Percentiles rank a stretch among this genome's conserved stretches.
Conservation (phyloP, 2,113 vertebrate species). For the Nanorana parkeri region DNA sequence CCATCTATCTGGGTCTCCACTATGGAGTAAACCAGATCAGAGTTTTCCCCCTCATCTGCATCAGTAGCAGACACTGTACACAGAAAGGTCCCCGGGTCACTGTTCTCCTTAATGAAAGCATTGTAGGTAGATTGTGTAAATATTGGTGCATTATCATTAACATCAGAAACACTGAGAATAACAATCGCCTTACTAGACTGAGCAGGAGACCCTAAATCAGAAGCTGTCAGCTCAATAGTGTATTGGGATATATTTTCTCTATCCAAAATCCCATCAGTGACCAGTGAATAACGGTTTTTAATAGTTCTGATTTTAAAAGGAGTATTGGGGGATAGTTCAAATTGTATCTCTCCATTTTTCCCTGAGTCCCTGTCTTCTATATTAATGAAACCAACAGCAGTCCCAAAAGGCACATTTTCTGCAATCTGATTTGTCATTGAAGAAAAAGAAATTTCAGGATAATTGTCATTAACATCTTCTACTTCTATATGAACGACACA, state of each 20-base stretch:
- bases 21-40: too few relatives aligned
- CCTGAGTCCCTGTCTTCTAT: constrained; percentile 67
- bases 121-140: constrained; percentile 76
- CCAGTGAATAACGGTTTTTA: too few relatives aligned
- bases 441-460: constrained; percentile 71
- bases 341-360: constrained; percentile 58
- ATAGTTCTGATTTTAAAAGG: too few relatives aligned
- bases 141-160: constrained; percentile 62
- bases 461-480: constrained; percentile 73
- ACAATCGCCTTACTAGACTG: constrained; percentile 68
- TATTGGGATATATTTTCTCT: constrained; percentile 38
- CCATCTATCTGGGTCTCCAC: too few relatives aligned
- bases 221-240: constrained; percentile 60
- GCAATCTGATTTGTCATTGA: constrained; percentile 62
- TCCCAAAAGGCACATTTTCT: constrained; percentile 67
- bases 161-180: constrained; percentile 10
- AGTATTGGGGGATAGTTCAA: too few relatives aligned
- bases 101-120: constrained; percentile 77
- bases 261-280: too few relatives aligned
- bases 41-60: too few relatives aligned
- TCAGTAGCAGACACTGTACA: too few relatives aligned
- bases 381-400: constrained; percentile 80
- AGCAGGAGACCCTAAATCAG: constrained; percentile 70
- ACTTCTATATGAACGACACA: constrained; percentile 67
- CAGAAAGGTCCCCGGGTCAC: too few relatives aligned